Conservation (phyloP, 1,140 invertebrate species). For the Polyergus mexicanus region DNA sequence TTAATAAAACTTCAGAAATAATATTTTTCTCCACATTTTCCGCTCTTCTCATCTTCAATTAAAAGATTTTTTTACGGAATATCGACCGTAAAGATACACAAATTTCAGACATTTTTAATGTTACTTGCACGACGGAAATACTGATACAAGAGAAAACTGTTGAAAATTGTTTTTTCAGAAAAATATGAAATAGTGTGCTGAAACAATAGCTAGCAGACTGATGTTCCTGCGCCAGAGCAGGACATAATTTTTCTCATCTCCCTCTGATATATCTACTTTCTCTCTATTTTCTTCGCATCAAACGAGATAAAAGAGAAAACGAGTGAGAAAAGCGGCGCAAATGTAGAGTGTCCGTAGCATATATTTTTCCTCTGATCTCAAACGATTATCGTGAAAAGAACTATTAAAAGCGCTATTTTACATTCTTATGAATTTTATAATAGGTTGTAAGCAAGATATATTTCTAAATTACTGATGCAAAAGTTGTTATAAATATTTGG, state of each 20-base stretch:
- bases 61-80: not conserved
- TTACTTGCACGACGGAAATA: not conserved
- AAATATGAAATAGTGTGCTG: conserved; percentile 19
- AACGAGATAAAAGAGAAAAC: conserved; percentile 52
- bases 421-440: not conserved
- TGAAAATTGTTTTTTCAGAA: not conserved
- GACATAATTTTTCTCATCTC: conserved; percentile 33
- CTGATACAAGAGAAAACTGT: not conserved
- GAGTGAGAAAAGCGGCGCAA: conserved; percentile 2
- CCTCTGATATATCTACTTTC: conserved; percentile 45
- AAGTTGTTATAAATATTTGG: not conserved
- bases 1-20: not conserved
- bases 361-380: conserved; percentile 54
- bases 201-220: conserved; percentile 55
- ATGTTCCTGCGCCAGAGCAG: conserved; percentile 13
- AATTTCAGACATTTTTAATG: not conserved
- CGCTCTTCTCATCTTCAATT: not conserved
- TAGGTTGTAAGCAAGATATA: conserved; percentile 5
- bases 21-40: not conserved
- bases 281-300: conserved; percentile 5
- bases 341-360: conserved; percentile 25
- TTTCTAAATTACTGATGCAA: not conserved
- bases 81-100: not conserved
- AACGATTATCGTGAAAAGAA: conserved; percentile 9
- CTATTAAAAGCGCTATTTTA: conserved; percentile 23